Conservation (phyloP, 2,888 invertebrate genomes). For the Actias luna region DNA sequence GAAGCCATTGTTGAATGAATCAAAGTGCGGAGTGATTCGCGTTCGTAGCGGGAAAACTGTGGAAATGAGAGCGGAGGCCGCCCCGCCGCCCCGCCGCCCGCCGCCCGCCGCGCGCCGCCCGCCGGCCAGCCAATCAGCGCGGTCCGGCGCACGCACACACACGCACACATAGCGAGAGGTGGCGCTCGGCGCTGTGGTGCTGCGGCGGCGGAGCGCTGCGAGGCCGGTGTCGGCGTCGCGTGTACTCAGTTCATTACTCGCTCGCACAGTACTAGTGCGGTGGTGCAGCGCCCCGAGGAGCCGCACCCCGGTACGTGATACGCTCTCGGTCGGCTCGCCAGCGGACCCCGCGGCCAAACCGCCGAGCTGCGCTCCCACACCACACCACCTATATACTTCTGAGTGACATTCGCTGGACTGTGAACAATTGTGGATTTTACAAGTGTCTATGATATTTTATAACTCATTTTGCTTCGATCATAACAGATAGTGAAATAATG, state of each 20-base stretch:
- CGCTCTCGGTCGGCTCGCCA: neutral
- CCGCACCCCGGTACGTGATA: neutral
- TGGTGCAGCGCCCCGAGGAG: too few species aligned
- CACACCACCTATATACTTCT: conserved; percentile 19
- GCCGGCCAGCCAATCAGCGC: neutral
- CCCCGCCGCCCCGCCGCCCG: neutral
- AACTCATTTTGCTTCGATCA: neutral
- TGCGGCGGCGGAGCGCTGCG: conserved; percentile 18
- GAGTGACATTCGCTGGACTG: neutral
- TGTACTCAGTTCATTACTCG: neutral
- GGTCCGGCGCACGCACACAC: neutral
- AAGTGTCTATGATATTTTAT: neutral
- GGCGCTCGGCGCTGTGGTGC: conserved; percentile 14
- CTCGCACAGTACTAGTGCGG: too few species aligned
- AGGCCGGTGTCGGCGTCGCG: neutral
- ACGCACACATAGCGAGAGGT: neutral
- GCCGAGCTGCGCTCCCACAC: conserved; percentile 13
- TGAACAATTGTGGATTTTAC: neutral
- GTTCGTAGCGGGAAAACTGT: conserved; percentile 3
- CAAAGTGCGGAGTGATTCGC: neutral
- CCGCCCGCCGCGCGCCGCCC: neutral
- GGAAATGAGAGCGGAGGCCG: neutral
- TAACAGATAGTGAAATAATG: neutral
- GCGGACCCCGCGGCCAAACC: conserved; percentile 12
- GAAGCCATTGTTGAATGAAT: neutral